phyloP scores from a whole-genome alignment of 2,797 vertebrate species.

The Hyperoplus immaculatus region DNA sequence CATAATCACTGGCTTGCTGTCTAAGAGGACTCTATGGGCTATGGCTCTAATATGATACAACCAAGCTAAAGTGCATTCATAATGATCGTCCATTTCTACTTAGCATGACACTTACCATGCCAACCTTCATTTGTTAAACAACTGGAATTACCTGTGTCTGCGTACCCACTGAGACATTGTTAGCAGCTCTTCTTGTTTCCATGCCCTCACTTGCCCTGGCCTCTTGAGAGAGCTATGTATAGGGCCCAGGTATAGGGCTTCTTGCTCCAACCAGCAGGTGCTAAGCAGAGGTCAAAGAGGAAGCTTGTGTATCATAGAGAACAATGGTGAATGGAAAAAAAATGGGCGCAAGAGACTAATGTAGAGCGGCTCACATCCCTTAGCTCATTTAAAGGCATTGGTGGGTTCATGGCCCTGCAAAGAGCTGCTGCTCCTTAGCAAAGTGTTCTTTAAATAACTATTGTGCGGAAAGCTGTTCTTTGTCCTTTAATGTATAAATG shows the following conservation, averaged over 20 bases:
- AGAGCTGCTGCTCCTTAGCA: not conserved
- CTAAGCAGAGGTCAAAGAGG: slow-evolving; percentile 27
- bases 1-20: too few relatives aligned
- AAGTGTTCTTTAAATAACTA: not conserved
- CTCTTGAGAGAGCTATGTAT: not conserved
- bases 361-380: slow-evolving; percentile 1
- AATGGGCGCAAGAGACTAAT: not conserved
- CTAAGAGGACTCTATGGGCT: not conserved
- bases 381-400: slow-evolving; percentile 9
- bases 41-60: not conserved
- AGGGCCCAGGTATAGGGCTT: not conserved
- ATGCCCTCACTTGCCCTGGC: not conserved
- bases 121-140: not conserved
- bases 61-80: not conserved
- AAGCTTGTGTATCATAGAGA: not conserved
- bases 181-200: not conserved
- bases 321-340: slow-evolving; percentile 10
- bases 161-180: not conserved
- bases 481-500: not conserved
- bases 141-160: too few relatives aligned
- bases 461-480: not conserved
- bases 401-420: not conserved
- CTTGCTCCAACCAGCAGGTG: slow-evolving; percentile 4
- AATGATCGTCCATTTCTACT: not conserved
- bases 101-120: too few relatives aligned